phyloP scores from a whole-genome alignment of 2,113 vertebrate species.

The Seriola aureovittata region DNA sequence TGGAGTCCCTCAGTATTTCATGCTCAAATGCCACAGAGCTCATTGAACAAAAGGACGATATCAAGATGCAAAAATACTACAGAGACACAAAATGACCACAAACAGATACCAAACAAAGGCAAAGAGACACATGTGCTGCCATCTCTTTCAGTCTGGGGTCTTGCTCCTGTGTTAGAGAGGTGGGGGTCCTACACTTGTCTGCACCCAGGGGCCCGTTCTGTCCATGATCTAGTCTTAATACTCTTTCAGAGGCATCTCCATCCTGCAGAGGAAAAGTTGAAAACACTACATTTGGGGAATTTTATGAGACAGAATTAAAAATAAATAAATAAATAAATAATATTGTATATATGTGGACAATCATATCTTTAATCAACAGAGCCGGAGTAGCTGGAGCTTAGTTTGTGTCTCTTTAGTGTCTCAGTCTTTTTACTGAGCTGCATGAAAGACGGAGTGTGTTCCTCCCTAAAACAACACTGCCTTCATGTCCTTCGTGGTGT shows the following conservation, averaged over 20 bases:
- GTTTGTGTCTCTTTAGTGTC: conserved; percentile 21
- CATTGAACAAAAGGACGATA: background rate
- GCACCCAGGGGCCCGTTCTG: background rate
- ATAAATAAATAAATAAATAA: background rate
- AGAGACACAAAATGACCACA: background rate
- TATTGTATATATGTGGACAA: background rate
- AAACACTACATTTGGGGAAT: background rate
- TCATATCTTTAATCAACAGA: background rate
- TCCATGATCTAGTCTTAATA: background rate
- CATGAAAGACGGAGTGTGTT: conserved; percentile 56
- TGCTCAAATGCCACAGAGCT: no score
- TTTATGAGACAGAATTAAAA: background rate
- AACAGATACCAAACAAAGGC: background rate
- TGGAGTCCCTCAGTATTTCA: no score
- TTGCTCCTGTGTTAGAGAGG: no score
- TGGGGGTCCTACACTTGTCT: no score
- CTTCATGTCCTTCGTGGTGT: conserved; percentile 41
- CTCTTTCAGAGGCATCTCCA: background rate
- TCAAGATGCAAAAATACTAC: background rate
- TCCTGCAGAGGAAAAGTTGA: background rate
- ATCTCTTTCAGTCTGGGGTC: no score
- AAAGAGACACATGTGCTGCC: no score
- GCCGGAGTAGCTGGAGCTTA: background rate
- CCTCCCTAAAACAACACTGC: conserved; percentile 52
- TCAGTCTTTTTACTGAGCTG: conserved; percentile 22